These are phyloP conservation scores for Nemotelus pantherinus DNA, from an alignment of 2,888 invertebrate species.

Conservation along the genomic window DNA sequence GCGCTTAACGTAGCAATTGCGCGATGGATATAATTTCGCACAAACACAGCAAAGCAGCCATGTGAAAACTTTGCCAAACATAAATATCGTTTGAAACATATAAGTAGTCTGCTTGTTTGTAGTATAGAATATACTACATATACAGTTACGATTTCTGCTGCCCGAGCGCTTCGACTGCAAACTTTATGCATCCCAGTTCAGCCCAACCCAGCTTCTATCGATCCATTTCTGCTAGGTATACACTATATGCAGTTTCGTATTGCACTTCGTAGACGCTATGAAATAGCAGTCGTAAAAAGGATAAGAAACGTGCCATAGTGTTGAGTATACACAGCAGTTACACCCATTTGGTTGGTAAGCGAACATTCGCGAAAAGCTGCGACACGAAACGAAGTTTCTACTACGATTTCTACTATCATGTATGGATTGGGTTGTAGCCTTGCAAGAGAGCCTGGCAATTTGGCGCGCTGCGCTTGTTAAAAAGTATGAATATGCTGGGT, in stretches of 20 bases:
- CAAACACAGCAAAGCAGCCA: no score
- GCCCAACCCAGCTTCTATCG: conserved; percentile 42
- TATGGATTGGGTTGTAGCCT: conserved; percentile 1
- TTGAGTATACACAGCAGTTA: not conserved
- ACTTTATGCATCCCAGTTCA: not conserved
- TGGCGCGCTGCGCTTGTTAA: not conserved
- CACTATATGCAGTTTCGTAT: not conserved
- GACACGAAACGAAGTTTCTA: conserved; percentile 7
- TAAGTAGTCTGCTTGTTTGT: no score
- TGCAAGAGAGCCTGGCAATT: not conserved
- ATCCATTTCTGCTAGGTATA: conserved; percentile 6
- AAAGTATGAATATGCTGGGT: not conserved
- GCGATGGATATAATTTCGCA: no score
- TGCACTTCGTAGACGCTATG: not conserved
- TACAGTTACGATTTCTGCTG: no score
- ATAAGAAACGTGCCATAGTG: not conserved
- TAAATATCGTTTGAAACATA: no score
- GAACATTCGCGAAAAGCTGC: no score
- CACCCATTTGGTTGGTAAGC: no score
- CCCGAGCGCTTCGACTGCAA: no score
- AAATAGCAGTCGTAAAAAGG: not conserved
- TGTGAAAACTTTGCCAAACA: no score
- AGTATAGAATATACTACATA: no score
- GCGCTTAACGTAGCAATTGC: no score
- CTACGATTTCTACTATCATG: conserved; percentile 12